phyloP scores from a whole-genome alignment of 2,113 vertebrate genomes.

The Gymnarchus niloticus region DNA sequence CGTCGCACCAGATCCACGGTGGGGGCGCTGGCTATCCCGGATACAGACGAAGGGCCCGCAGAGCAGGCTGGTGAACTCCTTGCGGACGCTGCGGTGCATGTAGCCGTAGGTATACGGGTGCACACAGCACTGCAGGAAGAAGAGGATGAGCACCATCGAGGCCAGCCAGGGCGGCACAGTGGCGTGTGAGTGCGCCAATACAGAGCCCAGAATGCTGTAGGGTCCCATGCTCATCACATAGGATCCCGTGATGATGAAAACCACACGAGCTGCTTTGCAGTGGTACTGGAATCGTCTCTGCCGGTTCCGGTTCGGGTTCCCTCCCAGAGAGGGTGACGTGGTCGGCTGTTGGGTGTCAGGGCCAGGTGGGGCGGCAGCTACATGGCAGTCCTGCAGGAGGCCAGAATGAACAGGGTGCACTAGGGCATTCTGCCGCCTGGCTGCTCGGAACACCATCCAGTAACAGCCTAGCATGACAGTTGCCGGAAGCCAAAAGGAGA shows the following conservation, averaged over 20 bases:
- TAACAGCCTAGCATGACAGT: slow-evolving; percentile 79
- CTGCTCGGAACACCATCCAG: slow-evolving; percentile 78
- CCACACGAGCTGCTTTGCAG: slow-evolving; percentile 79
- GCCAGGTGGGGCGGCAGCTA: slow-evolving; percentile 31
- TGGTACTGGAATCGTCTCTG: slow-evolving; percentile 72
- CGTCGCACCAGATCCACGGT: slow-evolving; percentile 56
- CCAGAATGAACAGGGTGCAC: slow-evolving; percentile 70
- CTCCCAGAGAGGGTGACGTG: slow-evolving; percentile 31
- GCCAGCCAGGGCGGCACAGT: slow-evolving; percentile 70
- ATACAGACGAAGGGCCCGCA: slow-evolving; percentile 66
- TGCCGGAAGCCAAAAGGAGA: slow-evolving; percentile 74
- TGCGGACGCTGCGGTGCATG: slow-evolving; percentile 78
- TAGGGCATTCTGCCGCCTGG: slow-evolving; percentile 75
- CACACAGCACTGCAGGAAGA: slow-evolving; percentile 80
- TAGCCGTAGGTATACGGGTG: slow-evolving; percentile 84
- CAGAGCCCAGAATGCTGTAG: slow-evolving; percentile 70
- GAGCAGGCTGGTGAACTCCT: slow-evolving; percentile 67
- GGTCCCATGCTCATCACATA: slow-evolving; percentile 80
- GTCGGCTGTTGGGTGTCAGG: slow-evolving; percentile 41
- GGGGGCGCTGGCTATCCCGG: slow-evolving; percentile 31
- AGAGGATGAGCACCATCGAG: slow-evolving; percentile 73
- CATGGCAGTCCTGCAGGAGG: slow-evolving; percentile 48
- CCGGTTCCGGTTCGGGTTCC: slow-evolving; percentile 50
- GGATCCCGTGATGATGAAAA: slow-evolving; percentile 80
- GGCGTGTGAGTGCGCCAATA: slow-evolving; percentile 59